Conservation (phyloP, 2,113 vertebrate species). For the Macquaria ambigua region DNA sequence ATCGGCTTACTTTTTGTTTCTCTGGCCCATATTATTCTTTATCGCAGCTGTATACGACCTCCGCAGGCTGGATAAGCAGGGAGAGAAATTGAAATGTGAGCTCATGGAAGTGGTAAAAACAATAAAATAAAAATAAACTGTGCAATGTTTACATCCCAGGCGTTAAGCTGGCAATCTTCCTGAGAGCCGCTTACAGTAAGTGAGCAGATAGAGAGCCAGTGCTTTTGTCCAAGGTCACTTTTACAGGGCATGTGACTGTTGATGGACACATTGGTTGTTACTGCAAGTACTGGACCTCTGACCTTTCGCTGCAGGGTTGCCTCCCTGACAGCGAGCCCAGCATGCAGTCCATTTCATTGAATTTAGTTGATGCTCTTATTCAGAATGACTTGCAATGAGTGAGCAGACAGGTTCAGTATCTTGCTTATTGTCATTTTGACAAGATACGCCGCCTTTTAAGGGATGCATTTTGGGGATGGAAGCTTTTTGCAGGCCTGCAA, state of each 20-base stretch:
- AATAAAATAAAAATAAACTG: background rate
- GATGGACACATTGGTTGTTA: background rate
- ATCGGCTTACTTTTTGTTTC: slow-evolving; percentile 63
- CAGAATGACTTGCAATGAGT: background rate
- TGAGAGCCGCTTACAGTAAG: background rate
- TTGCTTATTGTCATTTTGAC: background rate
- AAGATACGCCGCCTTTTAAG: background rate
- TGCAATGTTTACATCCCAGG: slow-evolving; percentile 16
- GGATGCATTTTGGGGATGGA: background rate
- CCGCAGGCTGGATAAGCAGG: background rate
- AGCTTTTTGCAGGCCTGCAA: background rate
- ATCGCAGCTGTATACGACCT: background rate
- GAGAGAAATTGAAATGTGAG: slow-evolving; percentile 3
- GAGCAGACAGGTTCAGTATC: background rate
- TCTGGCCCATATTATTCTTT: slow-evolving; percentile 17
- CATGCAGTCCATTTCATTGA: background rate
- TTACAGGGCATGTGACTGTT: slow-evolving; percentile 2
- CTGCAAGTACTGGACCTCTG: slow-evolving; percentile 21
- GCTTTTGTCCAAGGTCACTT: slow-evolving; percentile 29
- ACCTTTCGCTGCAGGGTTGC: background rate
- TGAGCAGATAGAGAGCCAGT: background rate
- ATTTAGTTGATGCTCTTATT: background rate
- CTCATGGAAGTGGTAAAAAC: background rate
- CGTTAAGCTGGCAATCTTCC: background rate
- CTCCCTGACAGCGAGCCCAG: slow-evolving; percentile 28